Evolutionary conservation across 1,140 invertebrate species (phyloP), one percentile per base, ranked within the genome.

Genomic region (Parasteatoda tepidariorum): DNA sequence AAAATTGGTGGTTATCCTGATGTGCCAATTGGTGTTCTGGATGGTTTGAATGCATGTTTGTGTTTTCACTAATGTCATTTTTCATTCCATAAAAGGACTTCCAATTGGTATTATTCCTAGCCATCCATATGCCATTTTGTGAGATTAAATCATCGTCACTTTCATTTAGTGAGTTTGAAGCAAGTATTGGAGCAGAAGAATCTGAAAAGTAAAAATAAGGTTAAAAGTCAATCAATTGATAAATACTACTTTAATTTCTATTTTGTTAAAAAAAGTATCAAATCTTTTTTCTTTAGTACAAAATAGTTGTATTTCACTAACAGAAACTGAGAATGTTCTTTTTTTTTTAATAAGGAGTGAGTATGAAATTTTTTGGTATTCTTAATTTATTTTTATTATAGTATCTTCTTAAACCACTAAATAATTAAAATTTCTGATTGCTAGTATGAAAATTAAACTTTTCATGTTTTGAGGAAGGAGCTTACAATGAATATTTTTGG

Each of bases 21-120:
- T 61, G 13, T 66, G 31, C n/a, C 41, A 26, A 9, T 31, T 78
- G 61, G 22, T 64, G 55, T 73, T 31, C 34, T 28, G 30, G 54
- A n/a, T 33, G 7, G 85, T 22, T 31, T n/a, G 33, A 41, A 33
- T 31, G 28, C 31, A 71, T 22, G n/a, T 24, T n/a, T 59, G 75
- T 31, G 33, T 54, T 41, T 59, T 84, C 59, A 30, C 55, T 30
- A 83, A 34, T 26, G 28, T 38, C 64, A 54, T 62, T 38, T 57
- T 78, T 62, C 30, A 15, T 30, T 26, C 55, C 26, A 61, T 68
- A 55, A 54, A 38, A 62, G 26, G 68, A 24, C 9, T 66, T 55
- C 34, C 33, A 66, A 78, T 38, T 78, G 66, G 61, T 28, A 31
- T 48, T 66, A 18, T n/a, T 31, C 22, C 48, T 64, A 18, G 18